phyloP scores from a whole-genome alignment of 2,888 invertebrate species.

The Alcis repandata region DNA sequence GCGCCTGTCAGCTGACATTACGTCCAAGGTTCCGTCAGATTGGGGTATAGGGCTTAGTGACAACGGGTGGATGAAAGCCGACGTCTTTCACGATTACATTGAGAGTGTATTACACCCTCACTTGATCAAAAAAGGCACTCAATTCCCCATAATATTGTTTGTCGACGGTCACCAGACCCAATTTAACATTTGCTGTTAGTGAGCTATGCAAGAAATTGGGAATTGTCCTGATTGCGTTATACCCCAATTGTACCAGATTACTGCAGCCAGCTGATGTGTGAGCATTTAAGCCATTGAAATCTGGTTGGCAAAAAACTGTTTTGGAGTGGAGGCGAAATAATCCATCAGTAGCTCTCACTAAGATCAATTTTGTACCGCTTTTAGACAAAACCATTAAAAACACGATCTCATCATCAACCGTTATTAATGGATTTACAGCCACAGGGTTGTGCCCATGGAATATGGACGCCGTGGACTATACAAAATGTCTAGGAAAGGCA shows the following conservation, averaged over 20 bases:
- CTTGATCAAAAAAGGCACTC: not conserved
- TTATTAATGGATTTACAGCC: too few species aligned
- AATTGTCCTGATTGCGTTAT: constrained; percentile 5
- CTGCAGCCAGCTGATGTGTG: too few species aligned
- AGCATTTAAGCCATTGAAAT: too few species aligned
- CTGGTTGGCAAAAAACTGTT: too few species aligned
- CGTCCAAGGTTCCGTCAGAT: not conserved
- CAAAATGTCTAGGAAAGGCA: too few species aligned
- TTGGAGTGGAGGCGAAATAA: too few species aligned
- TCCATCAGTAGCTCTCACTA: too few species aligned
- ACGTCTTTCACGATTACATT: constrained; percentile 4
- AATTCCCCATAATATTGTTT: constrained; percentile 1
- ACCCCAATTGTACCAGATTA: not conserved
- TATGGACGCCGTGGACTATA: too few species aligned
- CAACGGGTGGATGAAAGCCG: constrained; percentile 5
- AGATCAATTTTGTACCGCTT: too few species aligned
- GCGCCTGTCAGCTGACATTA: not conserved
- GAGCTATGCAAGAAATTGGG: constrained; percentile 10
- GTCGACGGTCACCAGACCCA: constrained; percentile 5
- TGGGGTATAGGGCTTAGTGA: constrained; percentile 1
- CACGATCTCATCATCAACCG: too few species aligned
- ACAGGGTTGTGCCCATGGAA: too few species aligned
- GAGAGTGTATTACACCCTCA: not conserved
- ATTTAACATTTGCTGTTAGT: constrained; percentile 12
- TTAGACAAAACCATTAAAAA: too few species aligned